Percentiles rank a stretch among this genome's conserved stretches.
phyloP scores from a whole-genome alignment of 2,888 invertebrate species.

The Fissipunctia ypsillon region DNA sequence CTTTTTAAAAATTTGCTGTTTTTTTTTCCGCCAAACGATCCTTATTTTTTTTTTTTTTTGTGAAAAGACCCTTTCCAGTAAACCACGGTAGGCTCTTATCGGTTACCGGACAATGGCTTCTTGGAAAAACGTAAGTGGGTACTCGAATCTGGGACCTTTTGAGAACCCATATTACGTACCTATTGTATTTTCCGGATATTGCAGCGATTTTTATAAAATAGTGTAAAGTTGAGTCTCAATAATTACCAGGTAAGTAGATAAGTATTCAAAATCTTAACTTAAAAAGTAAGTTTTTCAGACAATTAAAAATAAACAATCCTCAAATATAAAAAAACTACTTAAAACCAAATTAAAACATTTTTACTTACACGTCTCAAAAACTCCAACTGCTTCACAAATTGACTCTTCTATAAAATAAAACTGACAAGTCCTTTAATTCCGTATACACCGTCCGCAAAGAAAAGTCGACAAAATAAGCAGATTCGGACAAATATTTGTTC shows the following conservation, averaged over 20 bases:
- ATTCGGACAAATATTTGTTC: slow-evolving; percentile 48
- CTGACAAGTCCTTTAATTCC: slow-evolving; percentile 46
- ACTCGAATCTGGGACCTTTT: slow-evolving; percentile 47
- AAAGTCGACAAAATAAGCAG: slow-evolving; percentile 46
- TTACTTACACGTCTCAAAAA: slow-evolving; percentile 55
- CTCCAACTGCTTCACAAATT: slow-evolving; percentile 62
- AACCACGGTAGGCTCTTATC: slow-evolving; percentile 13
- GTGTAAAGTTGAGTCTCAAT: no score
- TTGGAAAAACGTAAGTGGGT: slow-evolving; percentile 41
- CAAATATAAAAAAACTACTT: neutral
- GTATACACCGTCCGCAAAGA: slow-evolving; percentile 28
- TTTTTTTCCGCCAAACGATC: neutral
- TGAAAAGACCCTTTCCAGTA: slow-evolving; percentile 8
- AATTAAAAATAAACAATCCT: neutral
- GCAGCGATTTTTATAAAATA: neutral
- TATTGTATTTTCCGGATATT: neutral
- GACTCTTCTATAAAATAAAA: slow-evolving; percentile 62
- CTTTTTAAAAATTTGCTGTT: no score
- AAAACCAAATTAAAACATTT: neutral
- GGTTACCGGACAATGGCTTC: slow-evolving; percentile 44
- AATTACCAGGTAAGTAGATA: neutral
- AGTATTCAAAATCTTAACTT: neutral
- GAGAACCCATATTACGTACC: neutral
- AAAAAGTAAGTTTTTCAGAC: neutral
- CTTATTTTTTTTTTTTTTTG: slow-evolving; percentile 3